Evolutionary conservation across 2,888 invertebrate species (phyloP).

Genomic region (Macaria notata): DNA sequence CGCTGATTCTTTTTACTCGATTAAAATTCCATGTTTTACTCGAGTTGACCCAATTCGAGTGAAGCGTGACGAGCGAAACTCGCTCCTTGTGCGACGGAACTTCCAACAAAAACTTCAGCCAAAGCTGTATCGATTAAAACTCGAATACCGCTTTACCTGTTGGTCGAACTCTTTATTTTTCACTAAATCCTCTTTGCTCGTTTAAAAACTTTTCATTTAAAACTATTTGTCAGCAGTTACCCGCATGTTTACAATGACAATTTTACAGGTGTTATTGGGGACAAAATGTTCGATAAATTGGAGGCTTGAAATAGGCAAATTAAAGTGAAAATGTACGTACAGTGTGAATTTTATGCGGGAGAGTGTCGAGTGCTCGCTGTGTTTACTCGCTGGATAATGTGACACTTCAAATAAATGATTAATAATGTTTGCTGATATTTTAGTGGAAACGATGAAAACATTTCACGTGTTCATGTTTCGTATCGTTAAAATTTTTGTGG

Average conservation of each 20-base stretch:
- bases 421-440: neutral
- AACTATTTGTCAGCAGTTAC: neutral
- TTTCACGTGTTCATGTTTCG: no score
- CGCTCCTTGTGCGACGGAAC: conserved; percentile 14
- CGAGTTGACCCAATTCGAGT: conserved; percentile 20
- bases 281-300: conserved; percentile 1
- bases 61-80: conserved; percentile 22
- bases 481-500: no score
- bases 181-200: conserved; percentile 9
- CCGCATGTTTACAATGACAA: conserved; percentile 15
- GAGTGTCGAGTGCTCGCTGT: neutral
- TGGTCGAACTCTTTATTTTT: conserved; percentile 16
- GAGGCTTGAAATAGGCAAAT: conserved; percentile 5
- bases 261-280: neutral
- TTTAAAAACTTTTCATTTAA: conserved; percentile 5
- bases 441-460: neutral
- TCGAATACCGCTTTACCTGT: conserved; percentile 14
- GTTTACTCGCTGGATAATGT: neutral
- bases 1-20: conserved; percentile 11
- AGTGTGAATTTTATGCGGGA: neutral
- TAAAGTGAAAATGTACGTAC: neutral
- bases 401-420: neutral
- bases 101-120: conserved; percentile 18
- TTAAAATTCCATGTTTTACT: conserved; percentile 18
- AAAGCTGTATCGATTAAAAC: conserved; percentile 23